Percentiles rank a stretch among this genome's conserved stretches.
Conservation (phyloP, 2,888 invertebrate species). For the Aleiodes alternator region DNA sequence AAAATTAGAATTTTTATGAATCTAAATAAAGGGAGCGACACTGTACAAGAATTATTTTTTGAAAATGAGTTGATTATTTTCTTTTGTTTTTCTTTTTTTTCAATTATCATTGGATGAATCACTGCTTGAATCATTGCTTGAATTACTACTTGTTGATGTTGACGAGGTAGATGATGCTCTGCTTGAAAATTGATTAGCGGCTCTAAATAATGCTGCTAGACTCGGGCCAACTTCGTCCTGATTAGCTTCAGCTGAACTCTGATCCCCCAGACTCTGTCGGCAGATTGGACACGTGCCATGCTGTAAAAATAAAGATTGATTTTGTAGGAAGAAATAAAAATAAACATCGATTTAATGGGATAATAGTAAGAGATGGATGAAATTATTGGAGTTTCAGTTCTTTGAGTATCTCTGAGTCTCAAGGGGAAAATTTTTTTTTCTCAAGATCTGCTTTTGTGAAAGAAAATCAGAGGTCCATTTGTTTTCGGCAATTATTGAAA, state of each 20-base stretch:
- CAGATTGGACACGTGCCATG: slow-evolving; percentile 98
- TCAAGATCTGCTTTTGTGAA: too few species aligned
- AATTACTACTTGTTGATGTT: slow-evolving; percentile 61
- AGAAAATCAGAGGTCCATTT: too few species aligned
- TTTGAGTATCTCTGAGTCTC: too few species aligned
- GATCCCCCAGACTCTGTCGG: slow-evolving; percentile 84
- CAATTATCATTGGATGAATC: slow-evolving; percentile 67
- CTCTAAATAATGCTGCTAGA: slow-evolving; percentile 71
- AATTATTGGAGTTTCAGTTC: too few species aligned
- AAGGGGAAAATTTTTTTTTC: too few species aligned
- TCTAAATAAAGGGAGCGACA: slow-evolving; percentile 60
- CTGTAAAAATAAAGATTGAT: slow-evolving; percentile 63
- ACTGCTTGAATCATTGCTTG: slow-evolving; percentile 55
- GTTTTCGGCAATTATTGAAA: too few species aligned
- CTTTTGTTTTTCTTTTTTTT: slow-evolving; percentile 41
- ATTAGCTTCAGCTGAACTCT: slow-evolving; percentile 73
- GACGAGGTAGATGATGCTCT: slow-evolving; percentile 64
- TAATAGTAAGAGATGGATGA: too few species aligned
- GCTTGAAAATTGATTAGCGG: slow-evolving; percentile 66
- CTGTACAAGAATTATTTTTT: slow-evolving; percentile 60
- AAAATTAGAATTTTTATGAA: slow-evolving; percentile 54
- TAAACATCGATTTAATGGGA: too few species aligned
- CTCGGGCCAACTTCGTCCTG: slow-evolving; percentile 71
- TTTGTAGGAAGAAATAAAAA: slow-evolving; percentile 20
- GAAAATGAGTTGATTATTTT: slow-evolving; percentile 57